phyloP scores from a whole-genome alignment of 2,113 vertebrate species.

The Nyctereutes procyonoides region DNA sequence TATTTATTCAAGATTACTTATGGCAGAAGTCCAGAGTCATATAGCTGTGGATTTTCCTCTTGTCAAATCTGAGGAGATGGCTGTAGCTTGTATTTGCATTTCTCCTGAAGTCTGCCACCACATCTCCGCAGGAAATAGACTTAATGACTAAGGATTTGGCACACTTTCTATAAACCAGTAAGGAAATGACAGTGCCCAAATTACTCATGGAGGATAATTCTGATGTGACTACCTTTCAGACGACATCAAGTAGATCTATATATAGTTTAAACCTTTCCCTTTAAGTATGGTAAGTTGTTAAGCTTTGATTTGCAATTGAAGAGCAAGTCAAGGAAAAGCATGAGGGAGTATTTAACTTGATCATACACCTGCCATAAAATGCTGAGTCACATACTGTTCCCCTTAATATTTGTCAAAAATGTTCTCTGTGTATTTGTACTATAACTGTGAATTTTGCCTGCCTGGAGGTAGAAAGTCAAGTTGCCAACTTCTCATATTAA shows the following conservation, averaged over 20 bases:
- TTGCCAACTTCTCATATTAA: not conserved
- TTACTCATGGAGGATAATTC: not conserved
- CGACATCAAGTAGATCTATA: constrained; percentile 1
- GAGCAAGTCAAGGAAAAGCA: not conserved
- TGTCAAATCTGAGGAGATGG: constrained; percentile 33
- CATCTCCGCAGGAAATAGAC: constrained; percentile 25
- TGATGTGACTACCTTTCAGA: constrained; percentile 24
- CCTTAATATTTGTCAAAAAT: not conserved
- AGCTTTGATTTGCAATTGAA: constrained; percentile 2
- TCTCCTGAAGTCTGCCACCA: not conserved
- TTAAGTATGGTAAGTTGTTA: constrained; percentile 27
- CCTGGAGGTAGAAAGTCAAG: not conserved
- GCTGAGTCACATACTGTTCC: not conserved
- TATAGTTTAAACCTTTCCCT: constrained; percentile 38
- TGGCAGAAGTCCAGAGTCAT: constrained; percentile 49
- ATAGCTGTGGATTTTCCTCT: constrained; percentile 50
- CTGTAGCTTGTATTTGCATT: constrained; percentile 44
- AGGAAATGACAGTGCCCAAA: not conserved
- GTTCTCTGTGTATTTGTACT: not conserved
- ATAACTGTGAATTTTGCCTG: not conserved
- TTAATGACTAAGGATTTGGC: constrained; percentile 38
- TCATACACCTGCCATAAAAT: not conserved
- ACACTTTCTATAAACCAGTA: not conserved
- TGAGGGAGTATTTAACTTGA: not conserved
- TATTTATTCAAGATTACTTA: constrained; percentile 50